These are phyloP conservation scores for Drosophila subobscura DNA, from an alignment of 1,140 invertebrate genomes.

Conservation along the genomic window DNA sequence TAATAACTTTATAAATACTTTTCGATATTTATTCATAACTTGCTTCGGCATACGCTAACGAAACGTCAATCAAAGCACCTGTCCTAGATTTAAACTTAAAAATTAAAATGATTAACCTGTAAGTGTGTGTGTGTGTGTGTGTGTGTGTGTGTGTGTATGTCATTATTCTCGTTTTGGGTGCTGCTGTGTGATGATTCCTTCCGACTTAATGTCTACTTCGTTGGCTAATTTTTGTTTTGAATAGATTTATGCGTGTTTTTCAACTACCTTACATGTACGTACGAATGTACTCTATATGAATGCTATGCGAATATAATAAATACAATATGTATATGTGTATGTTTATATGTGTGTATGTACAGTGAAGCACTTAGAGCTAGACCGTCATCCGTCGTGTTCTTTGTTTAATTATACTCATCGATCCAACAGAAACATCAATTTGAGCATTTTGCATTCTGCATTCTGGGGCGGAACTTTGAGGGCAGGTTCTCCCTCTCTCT, in stretches of 20 bases:
- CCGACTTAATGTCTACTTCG: conserved; percentile 57
- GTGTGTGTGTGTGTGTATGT: conserved; percentile 22
- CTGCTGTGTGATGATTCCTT: conserved; percentile 36
- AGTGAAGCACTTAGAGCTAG: conserved; percentile 47
- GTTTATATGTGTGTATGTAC: conserved; percentile 45
- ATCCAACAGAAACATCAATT: conserved; percentile 45
- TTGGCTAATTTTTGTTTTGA: conserved; percentile 70
- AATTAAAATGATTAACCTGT: conserved; percentile 34
- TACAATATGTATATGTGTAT: conserved; percentile 34
- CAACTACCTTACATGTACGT: conserved; percentile 62
- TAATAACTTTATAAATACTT: conserved; percentile 15
- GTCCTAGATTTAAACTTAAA: conserved; percentile 57
- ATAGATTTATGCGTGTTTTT: conserved; percentile 82
- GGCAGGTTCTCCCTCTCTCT: no score
- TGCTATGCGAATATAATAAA: conserved; percentile 39
- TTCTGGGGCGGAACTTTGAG: conserved; percentile 30
- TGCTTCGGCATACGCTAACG: conserved; percentile 64
- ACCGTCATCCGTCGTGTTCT: conserved; percentile 12
- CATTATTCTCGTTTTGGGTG: conserved; percentile 47
- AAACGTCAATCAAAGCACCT: conserved; percentile 77
- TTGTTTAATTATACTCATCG: conserved; percentile 33
- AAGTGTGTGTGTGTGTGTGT: conserved; percentile 20
- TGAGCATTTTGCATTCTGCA: conserved; percentile 69
- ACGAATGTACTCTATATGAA: conserved; percentile 35
- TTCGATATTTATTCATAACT: conserved; percentile 48